These are phyloP conservation scores for Ctenopoma multispine DNA, from an alignment of 2,797 vertebrate genomes.

Conservation along the genomic window DNA sequence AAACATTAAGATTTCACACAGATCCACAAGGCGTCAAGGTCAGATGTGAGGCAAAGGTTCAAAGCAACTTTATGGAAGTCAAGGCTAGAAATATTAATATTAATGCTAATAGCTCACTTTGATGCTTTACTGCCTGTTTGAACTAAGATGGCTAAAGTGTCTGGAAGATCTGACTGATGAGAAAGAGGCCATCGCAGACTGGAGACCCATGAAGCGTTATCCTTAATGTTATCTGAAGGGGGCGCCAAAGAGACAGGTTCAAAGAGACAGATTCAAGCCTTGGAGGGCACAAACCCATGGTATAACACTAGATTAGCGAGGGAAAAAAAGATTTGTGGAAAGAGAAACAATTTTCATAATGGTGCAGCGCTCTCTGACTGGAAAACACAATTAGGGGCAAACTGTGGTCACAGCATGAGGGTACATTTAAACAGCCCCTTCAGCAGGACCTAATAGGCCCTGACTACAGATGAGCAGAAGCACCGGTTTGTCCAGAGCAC, in stretches of 20 bases:
- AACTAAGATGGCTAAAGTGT: slow-evolving; percentile 51
- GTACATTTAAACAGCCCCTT: slow-evolving; percentile 67
- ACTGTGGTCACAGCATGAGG: slow-evolving; percentile 68
- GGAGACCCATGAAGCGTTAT: slow-evolving; percentile 52
- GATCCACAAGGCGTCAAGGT: slow-evolving; percentile 34
- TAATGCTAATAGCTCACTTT: slow-evolving; percentile 52
- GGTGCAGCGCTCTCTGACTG: slow-evolving; percentile 66
- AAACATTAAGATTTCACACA: slow-evolving; percentile 33
- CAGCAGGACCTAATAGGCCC: slow-evolving; percentile 59
- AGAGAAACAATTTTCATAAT: slow-evolving; percentile 78
- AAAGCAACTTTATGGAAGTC: slow-evolving; percentile 52
- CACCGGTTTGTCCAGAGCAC: slow-evolving; percentile 36
- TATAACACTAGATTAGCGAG: slow-evolving; percentile 46
- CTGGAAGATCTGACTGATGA: slow-evolving; percentile 52
- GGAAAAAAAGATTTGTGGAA: slow-evolving; percentile 38
- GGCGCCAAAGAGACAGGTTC: slow-evolving; percentile 80
- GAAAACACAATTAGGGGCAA: slow-evolving; percentile 76
- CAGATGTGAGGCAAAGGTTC: slow-evolving; percentile 45
- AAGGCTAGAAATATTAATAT: slow-evolving; percentile 49
- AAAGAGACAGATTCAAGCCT: slow-evolving; percentile 14
- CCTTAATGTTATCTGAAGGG: slow-evolving; percentile 51
- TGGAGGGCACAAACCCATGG: slow-evolving; percentile 13
- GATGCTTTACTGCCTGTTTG: slow-evolving; percentile 48
- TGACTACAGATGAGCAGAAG: slow-evolving; percentile 62
- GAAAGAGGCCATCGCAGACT: slow-evolving; percentile 33